Evolutionary conservation across 2,888 invertebrate species (phyloP), one percentile per base, ranked within the genome.

Genomic region (Scaeva pyrastri): DNA sequence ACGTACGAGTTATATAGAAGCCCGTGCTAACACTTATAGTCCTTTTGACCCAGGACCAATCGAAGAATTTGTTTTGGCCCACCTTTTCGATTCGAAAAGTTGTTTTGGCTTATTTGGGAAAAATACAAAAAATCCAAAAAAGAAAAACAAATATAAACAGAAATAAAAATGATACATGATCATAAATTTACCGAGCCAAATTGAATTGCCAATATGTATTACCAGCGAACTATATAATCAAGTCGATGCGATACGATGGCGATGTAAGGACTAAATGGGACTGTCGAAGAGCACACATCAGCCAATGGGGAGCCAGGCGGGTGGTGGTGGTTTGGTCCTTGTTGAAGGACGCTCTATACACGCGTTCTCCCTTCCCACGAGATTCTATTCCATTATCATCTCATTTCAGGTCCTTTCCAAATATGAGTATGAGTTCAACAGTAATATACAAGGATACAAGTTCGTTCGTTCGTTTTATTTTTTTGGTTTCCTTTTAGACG

Each of bases 321-420:
- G n/a, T 16, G 14, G 12, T 10, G 50, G 36, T 10, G 39, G 23
- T 31, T 21, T 43, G 36, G 2, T 26, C 11, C 31, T 41, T 60
- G 5, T 36, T 4, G 43, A 62, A 62, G 56, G 64, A 66, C 50
- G 52, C 19, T 41, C 41, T 6, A 31, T 10, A 45, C 16, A 16
- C 31, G 31, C 31, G 3, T 19, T 19, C 21, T 21, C 50, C 60
- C 31, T 50, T 11, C 74, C 8, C 60, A 23, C 4, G 45, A 71
- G 71, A 58, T 16, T 26, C 64, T 56, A 75, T 71, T 81, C 76
- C 81, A 76, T 81, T 81, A 81, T 81, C 75, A 81, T 81, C 56
- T 81, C 75, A 81, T 76, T 81, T 75, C 56, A 41, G 75, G 56
- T 76, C 71, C 64, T 75, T 45, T 48, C 31, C 0, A 36, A 45